Percentiles rank a stretch among this genome's conserved stretches.
Conservation (phyloP, 2,888 invertebrate species). For the Tipula vernalis region DNA sequence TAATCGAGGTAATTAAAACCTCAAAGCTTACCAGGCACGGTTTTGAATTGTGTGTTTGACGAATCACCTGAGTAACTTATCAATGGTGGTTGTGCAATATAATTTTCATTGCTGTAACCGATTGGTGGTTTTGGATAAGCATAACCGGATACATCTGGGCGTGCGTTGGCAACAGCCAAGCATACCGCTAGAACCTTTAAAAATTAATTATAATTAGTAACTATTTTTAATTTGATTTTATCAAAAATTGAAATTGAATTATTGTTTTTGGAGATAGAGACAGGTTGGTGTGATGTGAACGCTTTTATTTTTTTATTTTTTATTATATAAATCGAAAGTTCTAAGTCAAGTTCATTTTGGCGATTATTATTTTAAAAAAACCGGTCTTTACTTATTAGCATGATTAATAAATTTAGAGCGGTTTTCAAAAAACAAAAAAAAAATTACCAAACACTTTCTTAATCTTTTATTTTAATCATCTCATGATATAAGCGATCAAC, state of each 20-base stretch:
- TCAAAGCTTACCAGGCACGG: not conserved
- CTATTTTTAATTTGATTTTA: not conserved
- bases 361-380: not conserved
- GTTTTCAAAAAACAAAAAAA: not conserved
- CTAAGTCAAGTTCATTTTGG: not conserved
- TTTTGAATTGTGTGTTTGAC: not conserved
- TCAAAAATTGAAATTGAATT: not conserved
- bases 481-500: not conserved
- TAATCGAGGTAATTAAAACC: not conserved
- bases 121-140: conserved; percentile 13
- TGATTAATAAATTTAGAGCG: not conserved
- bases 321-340: not conserved
- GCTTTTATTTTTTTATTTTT: not conserved
- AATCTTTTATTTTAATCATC: not conserved
- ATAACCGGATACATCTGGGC: conserved; percentile 18
- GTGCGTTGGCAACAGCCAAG: conserved; percentile 10
- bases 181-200: not conserved
- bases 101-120: not conserved
- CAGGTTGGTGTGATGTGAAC: not conserved
- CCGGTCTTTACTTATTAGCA: not conserved
- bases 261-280: not conserved
- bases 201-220: not conserved
- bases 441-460: not conserved
- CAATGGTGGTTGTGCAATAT: not conserved
- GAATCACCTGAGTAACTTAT: not conserved